Conservation (phyloP, 2,113 vertebrate genomes). For the Phylloscopus trochiloides region DNA sequence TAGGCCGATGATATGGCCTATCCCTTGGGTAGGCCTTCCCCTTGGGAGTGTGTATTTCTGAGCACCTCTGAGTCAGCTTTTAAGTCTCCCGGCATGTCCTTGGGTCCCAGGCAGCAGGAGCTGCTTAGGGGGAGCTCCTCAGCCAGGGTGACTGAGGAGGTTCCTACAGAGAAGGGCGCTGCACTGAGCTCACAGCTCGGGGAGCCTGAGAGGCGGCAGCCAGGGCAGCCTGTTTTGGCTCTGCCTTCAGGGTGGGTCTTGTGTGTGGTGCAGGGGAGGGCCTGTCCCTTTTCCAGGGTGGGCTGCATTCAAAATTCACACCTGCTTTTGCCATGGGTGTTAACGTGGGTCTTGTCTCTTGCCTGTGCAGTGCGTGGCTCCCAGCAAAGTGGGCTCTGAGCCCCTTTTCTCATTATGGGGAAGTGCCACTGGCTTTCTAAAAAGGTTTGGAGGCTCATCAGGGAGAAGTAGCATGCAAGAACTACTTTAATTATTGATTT, state of each 20-base stretch:
- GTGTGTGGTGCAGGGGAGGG: background rate
- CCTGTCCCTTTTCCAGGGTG: background rate
- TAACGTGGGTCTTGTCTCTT: background rate
- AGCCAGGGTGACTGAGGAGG: too few species aligned
- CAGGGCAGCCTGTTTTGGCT: rapidly evolving
- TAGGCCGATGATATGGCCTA: too few species aligned
- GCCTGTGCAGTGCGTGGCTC: background rate
- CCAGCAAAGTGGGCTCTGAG: background rate
- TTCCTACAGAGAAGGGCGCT: too few species aligned
- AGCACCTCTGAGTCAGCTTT: background rate
- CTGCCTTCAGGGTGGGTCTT: background rate
- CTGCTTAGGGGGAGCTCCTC: background rate
- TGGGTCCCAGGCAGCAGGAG: background rate
- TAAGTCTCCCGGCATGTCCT: rapidly evolving
- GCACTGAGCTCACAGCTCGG: background rate
- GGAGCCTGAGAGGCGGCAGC: too few species aligned
- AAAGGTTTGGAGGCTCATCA: background rate
- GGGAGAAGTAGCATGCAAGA: background rate
- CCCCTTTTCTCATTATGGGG: background rate
- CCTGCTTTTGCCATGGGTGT: background rate
- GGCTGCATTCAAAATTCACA: background rate
- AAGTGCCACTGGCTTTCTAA: background rate
- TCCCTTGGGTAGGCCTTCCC: background rate
- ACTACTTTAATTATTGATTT: background rate
- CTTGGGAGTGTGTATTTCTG: background rate